These are phyloP conservation scores for Orchestia grillus DNA, from an alignment of 1,140 invertebrate species.

Conservation along the genomic window DNA sequence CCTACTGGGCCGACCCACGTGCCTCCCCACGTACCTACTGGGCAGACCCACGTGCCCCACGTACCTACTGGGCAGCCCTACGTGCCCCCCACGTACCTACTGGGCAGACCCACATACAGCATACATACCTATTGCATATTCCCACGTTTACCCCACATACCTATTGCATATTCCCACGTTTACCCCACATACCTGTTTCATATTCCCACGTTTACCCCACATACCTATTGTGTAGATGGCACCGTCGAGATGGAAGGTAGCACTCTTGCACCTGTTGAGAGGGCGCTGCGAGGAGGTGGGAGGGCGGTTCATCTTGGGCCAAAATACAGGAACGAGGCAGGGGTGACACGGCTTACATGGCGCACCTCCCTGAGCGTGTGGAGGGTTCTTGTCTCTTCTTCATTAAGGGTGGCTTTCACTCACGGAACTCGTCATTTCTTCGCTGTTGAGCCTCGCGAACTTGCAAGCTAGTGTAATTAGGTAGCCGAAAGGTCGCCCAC, in stretches of 20 bases:
- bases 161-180: not conserved
- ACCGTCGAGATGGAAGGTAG: slow-evolving; percentile 67
- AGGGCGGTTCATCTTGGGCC: not conserved
- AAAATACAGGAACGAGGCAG: not conserved
- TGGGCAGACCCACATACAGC: too few species aligned
- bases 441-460: not conserved
- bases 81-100: not conserved
- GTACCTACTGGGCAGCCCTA: not conserved
- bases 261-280: slow-evolving; percentile 67
- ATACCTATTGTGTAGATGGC: slow-evolving; percentile 67
- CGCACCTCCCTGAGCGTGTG: not conserved
- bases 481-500: not conserved
- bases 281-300: slow-evolving; percentile 56
- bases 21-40: not conserved
- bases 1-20: slow-evolving; percentile 56
- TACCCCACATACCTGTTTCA: not conserved
- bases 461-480: not conserved
- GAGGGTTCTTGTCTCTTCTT: not conserved
- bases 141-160: not conserved
- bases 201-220: not conserved
- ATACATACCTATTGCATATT: not conserved
- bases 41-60: not conserved
- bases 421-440: not conserved
- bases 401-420: not conserved
- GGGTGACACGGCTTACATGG: not conserved